These are phyloP conservation scores for Apis dorsata DNA, from an alignment of 1,140 invertebrate species.

Conservation along the genomic window DNA sequence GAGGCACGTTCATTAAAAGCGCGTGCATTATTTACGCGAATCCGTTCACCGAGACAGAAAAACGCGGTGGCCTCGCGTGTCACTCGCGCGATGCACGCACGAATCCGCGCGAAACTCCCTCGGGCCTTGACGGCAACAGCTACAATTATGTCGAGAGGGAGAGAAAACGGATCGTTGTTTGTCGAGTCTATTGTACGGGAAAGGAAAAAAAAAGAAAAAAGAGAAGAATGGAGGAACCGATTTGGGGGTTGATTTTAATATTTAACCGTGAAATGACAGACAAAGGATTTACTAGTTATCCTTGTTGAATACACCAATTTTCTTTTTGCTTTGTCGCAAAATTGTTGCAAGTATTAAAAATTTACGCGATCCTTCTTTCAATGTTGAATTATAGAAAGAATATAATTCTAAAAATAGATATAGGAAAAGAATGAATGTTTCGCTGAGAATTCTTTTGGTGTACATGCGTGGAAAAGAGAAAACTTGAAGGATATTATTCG, in stretches of 20 bases:
- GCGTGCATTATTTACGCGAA: constrained; percentile 27
- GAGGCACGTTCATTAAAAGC: constrained; percentile 33
- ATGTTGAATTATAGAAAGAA: no score
- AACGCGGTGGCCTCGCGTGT: constrained; percentile 10
- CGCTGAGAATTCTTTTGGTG: no score
- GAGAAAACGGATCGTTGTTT: constrained; percentile 22
- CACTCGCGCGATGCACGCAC: constrained; percentile 11
- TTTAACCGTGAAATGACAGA: not conserved
- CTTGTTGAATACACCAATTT: no score
- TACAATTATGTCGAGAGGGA: constrained; percentile 41
- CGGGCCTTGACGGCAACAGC: not conserved
- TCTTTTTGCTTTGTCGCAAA: no score
- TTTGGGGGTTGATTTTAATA: constrained; percentile 42
- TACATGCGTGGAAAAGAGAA: no score
- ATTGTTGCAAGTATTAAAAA: no score
- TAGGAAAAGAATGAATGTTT: no score
- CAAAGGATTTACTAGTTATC: no score
- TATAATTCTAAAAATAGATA: no score
- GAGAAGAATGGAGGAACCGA: not conserved
- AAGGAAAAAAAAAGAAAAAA: no score
- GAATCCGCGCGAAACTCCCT: constrained; percentile 9
- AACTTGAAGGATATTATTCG: no score
- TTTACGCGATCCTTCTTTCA: no score
- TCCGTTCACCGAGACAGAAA: constrained; percentile 16
- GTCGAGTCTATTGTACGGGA: constrained; percentile 1